These are phyloP conservation scores for Amphipoea lucens DNA, from an alignment of 2,888 invertebrate genomes.

Conservation along the genomic window DNA sequence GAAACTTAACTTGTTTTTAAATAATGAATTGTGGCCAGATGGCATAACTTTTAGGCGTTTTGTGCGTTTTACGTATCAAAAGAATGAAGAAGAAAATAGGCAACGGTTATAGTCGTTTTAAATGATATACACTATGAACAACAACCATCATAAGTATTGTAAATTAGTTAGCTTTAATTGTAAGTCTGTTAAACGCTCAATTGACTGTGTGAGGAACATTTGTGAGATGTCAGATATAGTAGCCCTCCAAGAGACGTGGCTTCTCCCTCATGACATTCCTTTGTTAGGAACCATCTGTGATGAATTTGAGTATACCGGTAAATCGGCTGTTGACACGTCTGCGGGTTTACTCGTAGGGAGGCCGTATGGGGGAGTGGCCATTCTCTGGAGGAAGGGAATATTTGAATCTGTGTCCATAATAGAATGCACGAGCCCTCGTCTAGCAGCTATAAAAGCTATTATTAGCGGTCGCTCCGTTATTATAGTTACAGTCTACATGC, in stretches of 20 bases:
- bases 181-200: no score
- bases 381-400: no score
- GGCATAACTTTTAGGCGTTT: conserved; percentile 1
- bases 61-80: background rate
- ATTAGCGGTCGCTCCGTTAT: no score
- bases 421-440: no score
- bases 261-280: background rate
- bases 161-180: background rate
- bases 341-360: no score
- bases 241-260: background rate
- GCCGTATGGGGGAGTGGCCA: no score
- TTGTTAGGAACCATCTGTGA: background rate
- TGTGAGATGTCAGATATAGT: background rate
- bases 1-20: background rate
- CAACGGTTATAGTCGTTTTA: background rate
- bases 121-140: background rate
- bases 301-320: no score
- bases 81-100: background rate
- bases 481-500: no score
- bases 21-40: background rate
- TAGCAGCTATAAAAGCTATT: no score
- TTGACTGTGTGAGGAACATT: no score
- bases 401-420: no score
- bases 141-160: background rate
- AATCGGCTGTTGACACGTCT: no score